Evolutionary conservation across 2,797 vertebrate species (phyloP).

Genomic region (Phoeniculus purpureus): DNA sequence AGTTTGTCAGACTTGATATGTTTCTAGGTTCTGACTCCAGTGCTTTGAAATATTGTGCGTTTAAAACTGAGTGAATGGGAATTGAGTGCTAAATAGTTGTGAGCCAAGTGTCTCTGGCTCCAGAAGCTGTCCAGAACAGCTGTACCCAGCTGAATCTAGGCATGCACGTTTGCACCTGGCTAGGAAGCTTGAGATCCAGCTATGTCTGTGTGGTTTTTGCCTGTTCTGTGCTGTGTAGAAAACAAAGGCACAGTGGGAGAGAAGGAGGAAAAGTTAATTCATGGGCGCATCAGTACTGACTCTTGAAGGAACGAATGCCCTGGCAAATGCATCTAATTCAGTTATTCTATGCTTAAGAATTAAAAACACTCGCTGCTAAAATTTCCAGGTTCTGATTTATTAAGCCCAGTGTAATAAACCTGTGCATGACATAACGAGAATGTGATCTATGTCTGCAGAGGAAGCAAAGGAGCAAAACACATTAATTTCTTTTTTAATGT

Average conservation of each 20-base stretch:
- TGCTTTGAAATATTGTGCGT: not conserved
- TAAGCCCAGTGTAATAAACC: slow-evolving; percentile 55
- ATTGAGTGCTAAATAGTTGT: not conserved
- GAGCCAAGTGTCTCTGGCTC: not conserved
- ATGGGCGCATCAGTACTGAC: not conserved
- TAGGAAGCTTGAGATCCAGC: not conserved
- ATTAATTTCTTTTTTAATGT: slow-evolving; percentile 63
- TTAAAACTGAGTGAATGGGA: not conserved
- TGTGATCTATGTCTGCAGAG: slow-evolving; percentile 62
- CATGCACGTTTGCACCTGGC: not conserved
- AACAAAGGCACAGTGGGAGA: not conserved
- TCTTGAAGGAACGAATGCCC: not conserved
- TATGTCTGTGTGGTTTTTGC: not conserved
- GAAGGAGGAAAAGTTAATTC: not conserved
- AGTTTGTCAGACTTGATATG: not conserved
- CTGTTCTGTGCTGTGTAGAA: not conserved
- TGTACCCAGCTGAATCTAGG: not conserved
- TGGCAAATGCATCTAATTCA: not conserved
- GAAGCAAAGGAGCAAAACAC: slow-evolving; percentile 55
- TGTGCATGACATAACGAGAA: slow-evolving; percentile 63
- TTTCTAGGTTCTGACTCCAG: not conserved
- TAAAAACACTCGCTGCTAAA: slow-evolving; percentile 46
- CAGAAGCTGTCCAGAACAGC: not conserved
- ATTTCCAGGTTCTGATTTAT: slow-evolving; percentile 58
- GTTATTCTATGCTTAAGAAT: slow-evolving; percentile 21